Base-by-base conservation (phyloP, 2,797 vertebrate species). In the Sebastes alutus region DNA sequence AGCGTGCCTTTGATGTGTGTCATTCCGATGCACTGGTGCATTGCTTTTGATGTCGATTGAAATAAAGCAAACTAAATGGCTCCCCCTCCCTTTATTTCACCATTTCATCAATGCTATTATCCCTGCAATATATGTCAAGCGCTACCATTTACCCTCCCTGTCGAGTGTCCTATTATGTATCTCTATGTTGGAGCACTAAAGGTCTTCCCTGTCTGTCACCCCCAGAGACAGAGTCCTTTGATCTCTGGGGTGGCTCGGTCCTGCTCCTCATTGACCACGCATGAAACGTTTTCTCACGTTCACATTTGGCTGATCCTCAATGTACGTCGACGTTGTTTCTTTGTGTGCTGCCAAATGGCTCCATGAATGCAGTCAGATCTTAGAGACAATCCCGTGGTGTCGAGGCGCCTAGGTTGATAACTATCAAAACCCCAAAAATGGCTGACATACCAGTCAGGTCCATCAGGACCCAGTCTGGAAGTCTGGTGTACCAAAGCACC, bases 211-310 rank as follows among this genome's bases (percentile, higher is more conserved):
- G n/a, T 73, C 63, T 27, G 63, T 68, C 46, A 54, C 49, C 22
- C 23, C 23, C 38, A 75, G 49, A 29, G 16, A 61, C 65, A 8
- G 52, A 10, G 23, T 11, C 8, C 83, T 91, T 85, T 91, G 86
- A 91, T 91, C 87, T 90, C 74, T 68, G 61, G 77, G 78, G 85
- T 78, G 70, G 84, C 80, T 85, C 35, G 0, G 38, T 72, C 71
- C 49, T 63, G 66, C 71, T 81, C 72, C 82, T 77, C 52, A 61
- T 22, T 61, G 64, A 81, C 56, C 84, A 88, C 59, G 90, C 92
- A 92, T 94, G 93, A 90, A 58, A 92, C 82, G 86, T 94, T 96
- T 96, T 96, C 95, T 96, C 94, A 96, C 91, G 88, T 96, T 96
- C 95, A 95, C 93, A 92, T 96, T 85, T 86, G 95, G 93, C 89